Percentiles rank a stretch among this genome's conserved stretches.
These are phyloP conservation scores for Ormyrus pomaceus DNA, from an alignment of 2,888 invertebrate species.

Conservation along the genomic window DNA sequence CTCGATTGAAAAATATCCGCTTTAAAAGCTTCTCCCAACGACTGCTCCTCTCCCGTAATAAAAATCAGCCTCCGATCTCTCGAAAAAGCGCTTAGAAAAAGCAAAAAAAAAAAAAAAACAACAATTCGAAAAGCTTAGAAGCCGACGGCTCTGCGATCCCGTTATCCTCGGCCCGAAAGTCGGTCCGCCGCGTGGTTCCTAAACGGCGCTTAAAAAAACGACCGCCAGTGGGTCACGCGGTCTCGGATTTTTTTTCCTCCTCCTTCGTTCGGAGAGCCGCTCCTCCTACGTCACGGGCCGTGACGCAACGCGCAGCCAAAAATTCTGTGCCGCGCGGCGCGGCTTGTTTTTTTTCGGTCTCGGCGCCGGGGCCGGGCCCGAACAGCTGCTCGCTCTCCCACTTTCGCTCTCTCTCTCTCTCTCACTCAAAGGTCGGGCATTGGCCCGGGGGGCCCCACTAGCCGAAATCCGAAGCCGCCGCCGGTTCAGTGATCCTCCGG, in stretches of 20 bases:
- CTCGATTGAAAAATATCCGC: no score
- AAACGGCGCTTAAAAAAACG: no score
- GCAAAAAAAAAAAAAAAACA: no score
- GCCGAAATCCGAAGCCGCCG: slow-evolving; percentile 47
- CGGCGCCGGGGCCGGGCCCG: slow-evolving; percentile 26
- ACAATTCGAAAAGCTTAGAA: no score
- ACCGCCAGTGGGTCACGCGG: slow-evolving; percentile 41
- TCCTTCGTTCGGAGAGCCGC: background rate
- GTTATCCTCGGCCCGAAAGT: background rate
- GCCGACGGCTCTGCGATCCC: no score
- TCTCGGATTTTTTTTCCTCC: slow-evolving; percentile 23
- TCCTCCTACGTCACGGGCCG: slow-evolving; percentile 43
- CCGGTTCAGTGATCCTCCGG: slow-evolving; percentile 36
- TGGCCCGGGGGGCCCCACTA: slow-evolving; percentile 53
- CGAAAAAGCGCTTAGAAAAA: no score
- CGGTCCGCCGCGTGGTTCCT: background rate
- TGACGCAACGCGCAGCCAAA: slow-evolving; percentile 20
- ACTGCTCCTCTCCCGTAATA: no score
- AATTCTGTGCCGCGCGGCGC: background rate
- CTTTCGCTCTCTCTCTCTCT: slow-evolving; percentile 50
- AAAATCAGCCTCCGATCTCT: no score
- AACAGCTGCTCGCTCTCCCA: slow-evolving; percentile 54
- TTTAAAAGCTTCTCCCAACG: no score
- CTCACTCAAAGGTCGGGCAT: slow-evolving; percentile 50
- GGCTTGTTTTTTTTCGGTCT: background rate